These are phyloP conservation scores for Rhamnusium bicolor DNA, from an alignment of 2,888 invertebrate genomes.

Conservation along the genomic window DNA sequence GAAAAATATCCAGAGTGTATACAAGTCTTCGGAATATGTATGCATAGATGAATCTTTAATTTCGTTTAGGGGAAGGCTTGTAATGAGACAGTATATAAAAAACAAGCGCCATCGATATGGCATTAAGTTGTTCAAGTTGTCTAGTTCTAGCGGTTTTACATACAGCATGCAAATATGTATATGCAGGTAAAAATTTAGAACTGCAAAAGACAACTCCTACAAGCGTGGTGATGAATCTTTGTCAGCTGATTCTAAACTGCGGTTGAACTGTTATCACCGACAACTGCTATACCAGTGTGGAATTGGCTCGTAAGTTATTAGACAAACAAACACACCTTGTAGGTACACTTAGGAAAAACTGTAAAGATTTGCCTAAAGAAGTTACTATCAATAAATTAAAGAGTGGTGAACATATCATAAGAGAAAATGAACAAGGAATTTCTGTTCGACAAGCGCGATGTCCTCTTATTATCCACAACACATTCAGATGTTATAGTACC, in stretches of 20 bases:
- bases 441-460: not conserved
- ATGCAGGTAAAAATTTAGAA: conserved; percentile 11
- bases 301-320: conserved; percentile 42
- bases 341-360: conserved; percentile 56
- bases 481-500: not conserved
- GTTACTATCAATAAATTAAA: conserved; percentile 49
- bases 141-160: conserved; percentile 18
- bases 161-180: conserved; percentile 27
- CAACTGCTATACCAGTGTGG: conserved; percentile 46
- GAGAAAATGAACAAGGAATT: not conserved
- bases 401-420: conserved; percentile 24
- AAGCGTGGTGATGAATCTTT: not conserved
- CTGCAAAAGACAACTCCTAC: not conserved
- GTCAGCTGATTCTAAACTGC: not conserved
- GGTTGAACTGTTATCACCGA: conserved; percentile 20
- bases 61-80: not conserved
- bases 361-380: conserved; percentile 53
- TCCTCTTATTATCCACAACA: not conserved
- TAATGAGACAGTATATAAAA: conserved; percentile 23
- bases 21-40: not conserved
- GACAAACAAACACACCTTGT: conserved; percentile 54
- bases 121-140: conserved; percentile 26
- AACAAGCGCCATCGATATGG: conserved; percentile 24
- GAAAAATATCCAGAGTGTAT: not conserved
- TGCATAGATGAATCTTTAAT: not conserved